These are phyloP conservation scores for Choristoneura rosaceana DNA, from an alignment of 2,888 invertebrate species.

Conservation along the genomic window DNA sequence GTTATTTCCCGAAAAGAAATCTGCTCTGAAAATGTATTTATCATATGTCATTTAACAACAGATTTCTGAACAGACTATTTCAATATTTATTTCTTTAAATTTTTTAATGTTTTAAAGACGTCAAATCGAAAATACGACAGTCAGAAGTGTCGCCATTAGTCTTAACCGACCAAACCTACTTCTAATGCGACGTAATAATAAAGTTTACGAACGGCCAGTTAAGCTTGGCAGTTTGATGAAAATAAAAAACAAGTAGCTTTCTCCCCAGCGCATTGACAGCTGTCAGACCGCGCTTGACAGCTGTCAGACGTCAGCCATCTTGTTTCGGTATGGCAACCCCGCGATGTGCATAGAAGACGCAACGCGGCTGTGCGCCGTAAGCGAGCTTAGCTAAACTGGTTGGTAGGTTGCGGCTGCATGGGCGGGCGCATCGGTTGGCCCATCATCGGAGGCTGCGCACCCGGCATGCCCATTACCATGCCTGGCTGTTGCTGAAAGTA, in stretches of 20 bases:
- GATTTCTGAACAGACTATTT: too few relatives aligned
- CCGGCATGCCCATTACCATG: conserved; percentile 81
- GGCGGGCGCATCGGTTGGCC: conserved; percentile 74
- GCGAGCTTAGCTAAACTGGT: conserved; percentile 78
- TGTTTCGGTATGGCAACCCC: conserved; percentile 14
- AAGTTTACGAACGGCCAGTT: too few relatives aligned
- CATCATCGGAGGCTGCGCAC: conserved; percentile 74
- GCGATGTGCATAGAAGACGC: conserved; percentile 37
- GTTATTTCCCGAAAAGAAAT: too few relatives aligned
- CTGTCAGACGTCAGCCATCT: conserved; percentile 5
- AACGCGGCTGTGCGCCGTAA: conserved; percentile 18
- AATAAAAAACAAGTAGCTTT: background rate
- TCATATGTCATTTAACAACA: too few relatives aligned
- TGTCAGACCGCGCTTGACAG: background rate
- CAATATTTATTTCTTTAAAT: too few relatives aligned
- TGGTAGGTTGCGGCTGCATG: conserved; percentile 72
- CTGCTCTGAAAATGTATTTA: too few relatives aligned
- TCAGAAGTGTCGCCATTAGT: too few relatives aligned
- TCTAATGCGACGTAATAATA: too few relatives aligned
- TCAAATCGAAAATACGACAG: too few relatives aligned
- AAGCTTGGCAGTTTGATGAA: too few relatives aligned
- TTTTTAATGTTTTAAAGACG: too few relatives aligned
- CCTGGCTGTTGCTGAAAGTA: conserved; percentile 76
- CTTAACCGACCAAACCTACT: too few relatives aligned
- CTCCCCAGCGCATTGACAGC: background rate